A percentile compares a stretch with the other conserved stretches of the same genome.
Conservation (phyloP, 2,888 invertebrate species). For the Hyalella azteca region DNA sequence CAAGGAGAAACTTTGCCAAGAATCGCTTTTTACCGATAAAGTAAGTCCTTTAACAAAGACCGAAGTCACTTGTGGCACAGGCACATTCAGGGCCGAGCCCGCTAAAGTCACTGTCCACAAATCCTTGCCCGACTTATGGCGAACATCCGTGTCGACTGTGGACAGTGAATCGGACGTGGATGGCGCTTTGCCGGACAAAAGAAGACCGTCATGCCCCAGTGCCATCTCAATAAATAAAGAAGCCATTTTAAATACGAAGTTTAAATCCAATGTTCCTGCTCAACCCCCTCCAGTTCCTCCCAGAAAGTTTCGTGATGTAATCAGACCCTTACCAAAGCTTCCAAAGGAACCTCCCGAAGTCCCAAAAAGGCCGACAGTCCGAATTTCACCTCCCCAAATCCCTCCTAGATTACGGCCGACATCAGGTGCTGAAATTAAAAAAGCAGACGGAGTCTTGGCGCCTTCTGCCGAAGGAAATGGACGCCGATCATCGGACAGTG, state of each 20-base stretch:
- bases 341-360: conserved; percentile 42
- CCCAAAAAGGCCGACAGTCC: conserved; percentile 42
- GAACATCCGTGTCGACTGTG: conserved; percentile 38
- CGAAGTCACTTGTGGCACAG: conserved; percentile 16
- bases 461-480: conserved; percentile 38
- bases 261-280: conserved; percentile 2
- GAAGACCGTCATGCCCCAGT: conserved; percentile 53
- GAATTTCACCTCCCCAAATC: conserved; percentile 41
- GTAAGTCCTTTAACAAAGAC: conserved; percentile 13
- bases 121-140: conserved; percentile 76
- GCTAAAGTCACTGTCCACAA: conserved; percentile 69
- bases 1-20: conserved; percentile 70
- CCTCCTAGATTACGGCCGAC: conserved; percentile 3
- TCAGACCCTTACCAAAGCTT: conserved; percentile 31
- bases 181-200: conserved; percentile 32
- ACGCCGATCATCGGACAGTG: conserved; percentile 50
- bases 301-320: conserved; percentile 44
- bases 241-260: neutral
- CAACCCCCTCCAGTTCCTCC: conserved; percentile 52
- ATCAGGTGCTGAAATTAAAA: neutral
- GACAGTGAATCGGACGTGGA: conserved; percentile 42
- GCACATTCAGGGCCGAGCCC: conserved; percentile 55
- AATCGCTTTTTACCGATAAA: neutral
- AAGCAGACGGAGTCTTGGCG: neutral
- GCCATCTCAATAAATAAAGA: conserved; percentile 43